Evolutionary conservation across 2,797 vertebrate genomes (phyloP).

Genomic region (Neoniphon sammara): DNA sequence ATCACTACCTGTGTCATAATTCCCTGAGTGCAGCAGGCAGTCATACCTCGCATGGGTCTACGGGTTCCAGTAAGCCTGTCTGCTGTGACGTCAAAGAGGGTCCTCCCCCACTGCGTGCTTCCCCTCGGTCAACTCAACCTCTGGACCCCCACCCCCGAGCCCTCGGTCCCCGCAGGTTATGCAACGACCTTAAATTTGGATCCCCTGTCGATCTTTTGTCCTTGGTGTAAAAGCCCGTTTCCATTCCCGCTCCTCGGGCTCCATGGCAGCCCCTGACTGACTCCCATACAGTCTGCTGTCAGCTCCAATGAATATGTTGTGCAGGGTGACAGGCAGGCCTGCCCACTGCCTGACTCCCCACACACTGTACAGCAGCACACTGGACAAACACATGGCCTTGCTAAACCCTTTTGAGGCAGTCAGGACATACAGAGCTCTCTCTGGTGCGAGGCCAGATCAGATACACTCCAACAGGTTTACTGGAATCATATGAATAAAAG

Average conservation of each 20-base stretch:
- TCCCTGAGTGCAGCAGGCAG: constrained; percentile 13
- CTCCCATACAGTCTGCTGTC: constrained; percentile 76
- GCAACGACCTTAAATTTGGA: constrained; percentile 81
- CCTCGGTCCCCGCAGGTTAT: constrained; percentile 66
- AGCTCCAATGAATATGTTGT: constrained; percentile 76
- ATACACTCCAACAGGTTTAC: no score
- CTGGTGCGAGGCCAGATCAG: not conserved
- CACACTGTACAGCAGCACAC: constrained; percentile 37
- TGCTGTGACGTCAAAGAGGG: constrained; percentile 3
- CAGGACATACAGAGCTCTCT: constrained; percentile 10
- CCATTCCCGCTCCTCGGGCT: constrained; percentile 66
- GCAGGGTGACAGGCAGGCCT: constrained; percentile 58
- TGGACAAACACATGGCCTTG: constrained; percentile 40
- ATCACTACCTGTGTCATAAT: constrained; percentile 44
- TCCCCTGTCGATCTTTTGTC: constrained; percentile 80
- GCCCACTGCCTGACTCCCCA: constrained; percentile 47
- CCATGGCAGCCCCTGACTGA: constrained; percentile 65
- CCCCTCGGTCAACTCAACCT: constrained; percentile 53
- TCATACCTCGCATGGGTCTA: not conserved
- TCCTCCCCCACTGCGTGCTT: constrained; percentile 16
- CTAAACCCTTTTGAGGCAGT: constrained; percentile 18
- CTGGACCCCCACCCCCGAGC: constrained; percentile 41
- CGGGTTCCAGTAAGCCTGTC: constrained; percentile 12
- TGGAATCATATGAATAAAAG: no score
- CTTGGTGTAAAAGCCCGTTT: constrained; percentile 65